Conservation (phyloP, 2,113 vertebrate genomes). For the Poicephalus meyeri region DNA sequence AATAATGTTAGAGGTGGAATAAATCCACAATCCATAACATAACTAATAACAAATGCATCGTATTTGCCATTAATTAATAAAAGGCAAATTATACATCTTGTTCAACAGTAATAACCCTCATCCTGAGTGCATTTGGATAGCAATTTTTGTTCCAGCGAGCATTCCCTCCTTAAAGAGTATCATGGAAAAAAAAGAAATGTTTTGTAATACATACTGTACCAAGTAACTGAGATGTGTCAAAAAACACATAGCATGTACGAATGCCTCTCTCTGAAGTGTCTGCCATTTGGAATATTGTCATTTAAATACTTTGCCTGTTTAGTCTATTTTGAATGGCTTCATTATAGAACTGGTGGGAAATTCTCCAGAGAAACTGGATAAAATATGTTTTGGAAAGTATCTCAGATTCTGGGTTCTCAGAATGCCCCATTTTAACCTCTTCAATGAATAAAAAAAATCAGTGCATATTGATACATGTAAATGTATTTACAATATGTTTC, state of each 20-base stretch:
- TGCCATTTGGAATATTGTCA: conserved; percentile 52
- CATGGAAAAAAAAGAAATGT: background rate
- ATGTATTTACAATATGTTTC: background rate
- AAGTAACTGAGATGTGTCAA: background rate
- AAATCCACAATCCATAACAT: background rate
- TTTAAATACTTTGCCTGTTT: conserved; percentile 41
- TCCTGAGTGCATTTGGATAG: background rate
- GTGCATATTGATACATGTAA: background rate
- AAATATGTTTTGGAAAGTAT: conserved; percentile 13
- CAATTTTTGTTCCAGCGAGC: background rate
- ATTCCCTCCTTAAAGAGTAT: background rate
- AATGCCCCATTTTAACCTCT: conserved; percentile 1
- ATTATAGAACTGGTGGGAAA: conserved; percentile 3
- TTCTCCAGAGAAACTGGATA: background rate
- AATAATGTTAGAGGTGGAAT: background rate
- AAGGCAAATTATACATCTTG: background rate
- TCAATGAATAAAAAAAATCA: background rate
- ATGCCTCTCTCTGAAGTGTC: conserved; percentile 1
- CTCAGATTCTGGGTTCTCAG: background rate
- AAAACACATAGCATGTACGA: conserved; percentile 29
- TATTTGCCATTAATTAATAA: conserved; percentile 10
- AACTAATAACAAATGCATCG: background rate
- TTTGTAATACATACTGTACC: conserved; percentile 16
- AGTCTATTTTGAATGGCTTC: conserved; percentile 33
- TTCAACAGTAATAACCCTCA: background rate